phyloP scores from a whole-genome alignment of 1,140 invertebrate genomes.

The Euwallacea fornicatus region DNA sequence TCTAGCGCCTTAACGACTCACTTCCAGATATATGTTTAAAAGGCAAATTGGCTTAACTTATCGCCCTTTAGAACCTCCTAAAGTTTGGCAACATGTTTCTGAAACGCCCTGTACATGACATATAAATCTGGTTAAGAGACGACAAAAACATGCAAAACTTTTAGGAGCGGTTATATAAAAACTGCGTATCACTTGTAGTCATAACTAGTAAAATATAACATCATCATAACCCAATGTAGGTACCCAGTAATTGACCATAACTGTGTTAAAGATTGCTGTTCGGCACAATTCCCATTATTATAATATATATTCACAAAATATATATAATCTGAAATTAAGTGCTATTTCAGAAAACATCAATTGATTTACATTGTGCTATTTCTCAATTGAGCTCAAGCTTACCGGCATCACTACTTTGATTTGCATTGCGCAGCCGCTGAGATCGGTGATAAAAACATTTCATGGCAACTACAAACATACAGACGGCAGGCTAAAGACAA shows the following conservation, averaged over 20 bases:
- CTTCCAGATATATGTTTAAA: no score
- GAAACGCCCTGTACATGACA: no score
- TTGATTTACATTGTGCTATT: slow-evolving; percentile 20
- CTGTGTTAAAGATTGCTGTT: slow-evolving; percentile 37
- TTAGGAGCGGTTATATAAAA: background rate
- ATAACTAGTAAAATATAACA: slow-evolving; percentile 51
- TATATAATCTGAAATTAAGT: no score
- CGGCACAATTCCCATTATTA: background rate
- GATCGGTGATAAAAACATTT: slow-evolving; percentile 29
- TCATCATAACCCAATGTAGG: slow-evolving; percentile 37
- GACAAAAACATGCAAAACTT: slow-evolving; percentile 25
- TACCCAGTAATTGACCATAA: slow-evolving; percentile 25
- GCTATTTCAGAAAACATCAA: background rate
- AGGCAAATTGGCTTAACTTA: no score
- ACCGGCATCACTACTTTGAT: slow-evolving; percentile 39
- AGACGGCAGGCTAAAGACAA: slow-evolving; percentile 41
- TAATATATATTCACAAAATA: no score
- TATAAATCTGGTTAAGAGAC: no score
- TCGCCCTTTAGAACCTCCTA: no score
- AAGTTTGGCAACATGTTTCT: no score
- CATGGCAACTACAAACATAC: slow-evolving; percentile 44
- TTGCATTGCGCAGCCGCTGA: slow-evolving; percentile 34
- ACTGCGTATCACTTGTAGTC: slow-evolving; percentile 52
- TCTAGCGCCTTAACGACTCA: no score
- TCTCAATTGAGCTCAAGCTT: slow-evolving; percentile 40